A percentile compares a stretch with the other conserved stretches of the same genome.
phyloP scores from a whole-genome alignment of 2,888 invertebrate species.

The Myopa tessellatipennis region DNA sequence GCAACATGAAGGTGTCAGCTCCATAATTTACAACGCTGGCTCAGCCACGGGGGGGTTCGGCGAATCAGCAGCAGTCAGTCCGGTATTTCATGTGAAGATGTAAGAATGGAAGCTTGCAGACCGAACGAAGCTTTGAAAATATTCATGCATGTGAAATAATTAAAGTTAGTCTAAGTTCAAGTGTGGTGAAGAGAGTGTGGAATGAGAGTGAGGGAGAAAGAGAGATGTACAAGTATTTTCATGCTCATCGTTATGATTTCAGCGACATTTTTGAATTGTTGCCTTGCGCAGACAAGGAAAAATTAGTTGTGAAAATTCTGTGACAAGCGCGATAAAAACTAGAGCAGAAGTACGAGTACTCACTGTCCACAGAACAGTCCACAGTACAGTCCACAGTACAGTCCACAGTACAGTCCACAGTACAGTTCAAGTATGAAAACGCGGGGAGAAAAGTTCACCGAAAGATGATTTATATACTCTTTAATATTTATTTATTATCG shows the following conservation, averaged over 20 bases:
- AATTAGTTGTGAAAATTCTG: slow-evolving; percentile 53
- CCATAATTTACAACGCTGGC: slow-evolving; percentile 65
- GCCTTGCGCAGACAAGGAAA: slow-evolving; percentile 25
- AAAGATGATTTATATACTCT: not conserved
- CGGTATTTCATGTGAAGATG: no score
- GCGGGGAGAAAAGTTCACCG: not conserved
- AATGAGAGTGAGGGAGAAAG: no score
- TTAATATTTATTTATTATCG: no score
- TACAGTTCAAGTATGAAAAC: no score
- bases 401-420: not conserved
- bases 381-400: no score
- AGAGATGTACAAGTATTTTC: no score
- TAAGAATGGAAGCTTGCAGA: no score
- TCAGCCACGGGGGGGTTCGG: slow-evolving; percentile 59
- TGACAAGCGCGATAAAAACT: slow-evolving; percentile 48
- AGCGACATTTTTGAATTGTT: no score
- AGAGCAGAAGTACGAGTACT: slow-evolving; percentile 16
- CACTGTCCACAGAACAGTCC: not conserved
- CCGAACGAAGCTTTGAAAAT: no score
- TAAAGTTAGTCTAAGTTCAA: not conserved
- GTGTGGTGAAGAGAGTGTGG: not conserved
- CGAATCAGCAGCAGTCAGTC: slow-evolving; percentile 47
- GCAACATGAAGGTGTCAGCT: slow-evolving; percentile 62
- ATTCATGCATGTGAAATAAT: no score
- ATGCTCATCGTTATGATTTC: no score